Evolutionary conservation across 2,797 vertebrate genomes (phyloP), one percentile per base, ranked within the genome.

Genomic region (Kryptolebias ocellatus): DNA sequence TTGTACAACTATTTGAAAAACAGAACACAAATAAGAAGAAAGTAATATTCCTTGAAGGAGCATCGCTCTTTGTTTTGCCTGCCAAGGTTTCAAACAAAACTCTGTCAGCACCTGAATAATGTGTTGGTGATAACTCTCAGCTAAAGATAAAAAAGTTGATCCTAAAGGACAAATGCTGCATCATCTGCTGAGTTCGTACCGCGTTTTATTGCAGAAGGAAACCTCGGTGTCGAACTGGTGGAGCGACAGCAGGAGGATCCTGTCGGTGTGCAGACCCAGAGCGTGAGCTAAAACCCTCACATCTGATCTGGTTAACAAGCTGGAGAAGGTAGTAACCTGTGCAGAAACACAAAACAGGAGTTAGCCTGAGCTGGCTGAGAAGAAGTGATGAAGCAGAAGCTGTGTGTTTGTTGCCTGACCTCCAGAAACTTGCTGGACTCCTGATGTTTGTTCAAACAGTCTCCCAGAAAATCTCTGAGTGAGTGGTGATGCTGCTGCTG

Each of bases 161-260:
- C 11, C 14, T 42, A 42, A 42, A 42, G 39, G 39, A 42, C 12
- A 2, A 42, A 12, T 42, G 3, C 39, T 42, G 14, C 4, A 10
- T 44, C 42, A 31, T 73, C 10, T 44, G 18, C 52, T 44, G 1
- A 2, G 12, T 37, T 44, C 9, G 0, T 90, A 94, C 94, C 90
- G 69, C 75, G 93, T 91, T 63, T 90, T 93, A 82, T 73, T 90
- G 83, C 87, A 92, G 81, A 94, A 94, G 70, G 94, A 93, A 39
- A 83, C 81, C 62, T 94, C 94, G 1, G 94, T 94, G 75, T 94
- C 94, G 82, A 94, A 94, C 83, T 94, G 94, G 77, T 94, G 94
- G 29, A 94, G 86, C 0, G 91, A 94, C 4, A 94, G 86, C 52
- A 94, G 76, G n/a, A 90, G 87, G 56, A 93, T 74, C 18, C 54